Conservation (phyloP, 2,113 vertebrate genomes). For the Paramormyrops kingsleyae region DNA sequence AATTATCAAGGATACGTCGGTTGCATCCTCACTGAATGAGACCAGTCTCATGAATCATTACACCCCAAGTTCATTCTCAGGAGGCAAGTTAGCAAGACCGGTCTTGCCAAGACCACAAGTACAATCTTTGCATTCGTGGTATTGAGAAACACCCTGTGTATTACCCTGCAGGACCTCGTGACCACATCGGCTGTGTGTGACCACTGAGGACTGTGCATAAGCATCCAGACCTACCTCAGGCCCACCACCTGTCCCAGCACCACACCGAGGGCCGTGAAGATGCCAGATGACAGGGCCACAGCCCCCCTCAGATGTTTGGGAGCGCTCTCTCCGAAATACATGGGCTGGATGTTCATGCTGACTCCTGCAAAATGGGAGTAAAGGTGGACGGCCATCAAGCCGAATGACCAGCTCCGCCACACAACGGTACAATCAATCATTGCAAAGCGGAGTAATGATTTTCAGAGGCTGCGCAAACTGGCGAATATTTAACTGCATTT, state of each 20-base stretch:
- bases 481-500: not conserved
- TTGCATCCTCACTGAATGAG: no score
- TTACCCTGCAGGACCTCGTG: not conserved
- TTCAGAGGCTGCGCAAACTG: not conserved
- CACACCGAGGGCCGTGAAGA: slow-evolving; percentile 76
- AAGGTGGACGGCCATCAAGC: not conserved
- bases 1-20: no score
- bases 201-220: not conserved
- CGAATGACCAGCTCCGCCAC: not conserved
- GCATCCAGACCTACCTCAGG: slow-evolving; percentile 59
- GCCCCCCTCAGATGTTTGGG: slow-evolving; percentile 76
- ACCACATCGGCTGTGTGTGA: not conserved
- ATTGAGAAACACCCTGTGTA: not conserved
- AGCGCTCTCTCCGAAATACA: slow-evolving; percentile 86
- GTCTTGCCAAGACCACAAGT: not conserved
- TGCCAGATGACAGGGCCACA: slow-evolving; percentile 70
- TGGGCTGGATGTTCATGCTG: slow-evolving; percentile 87
- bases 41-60: no score
- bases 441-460: slow-evolving; percentile 13
- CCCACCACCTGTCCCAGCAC: slow-evolving; percentile 77
- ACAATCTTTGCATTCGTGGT: not conserved
- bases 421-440: not conserved
- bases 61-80: no score
- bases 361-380: slow-evolving; percentile 58
- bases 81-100: no score